Conservation (phyloP, 2,113 vertebrate genomes). For the Alectura lathami region DNA sequence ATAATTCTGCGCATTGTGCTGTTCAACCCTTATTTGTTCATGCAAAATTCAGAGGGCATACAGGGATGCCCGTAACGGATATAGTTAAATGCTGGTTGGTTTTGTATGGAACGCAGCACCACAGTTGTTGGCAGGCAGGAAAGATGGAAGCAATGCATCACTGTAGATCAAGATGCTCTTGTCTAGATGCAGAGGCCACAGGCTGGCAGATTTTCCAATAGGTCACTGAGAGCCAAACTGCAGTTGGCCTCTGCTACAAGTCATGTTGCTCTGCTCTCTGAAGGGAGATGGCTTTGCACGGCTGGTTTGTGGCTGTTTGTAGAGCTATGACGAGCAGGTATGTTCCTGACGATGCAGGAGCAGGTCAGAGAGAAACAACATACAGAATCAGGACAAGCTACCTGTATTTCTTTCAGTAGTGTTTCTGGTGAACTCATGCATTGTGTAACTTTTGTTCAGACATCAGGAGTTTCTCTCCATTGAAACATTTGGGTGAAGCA, state of each 20-base stretch:
- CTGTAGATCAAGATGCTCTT: neutral
- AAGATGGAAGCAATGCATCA: neutral
- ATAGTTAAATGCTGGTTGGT: neutral
- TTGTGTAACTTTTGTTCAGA: neutral
- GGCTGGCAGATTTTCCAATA: neutral
- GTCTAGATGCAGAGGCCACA: neutral
- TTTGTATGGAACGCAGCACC: neutral
- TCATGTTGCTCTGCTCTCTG: accelerated
- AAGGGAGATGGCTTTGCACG: neutral
- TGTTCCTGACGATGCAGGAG: neutral
- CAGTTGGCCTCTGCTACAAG: neutral
- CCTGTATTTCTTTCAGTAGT: neutral
- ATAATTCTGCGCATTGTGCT: neutral
- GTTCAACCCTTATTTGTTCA: neutral
- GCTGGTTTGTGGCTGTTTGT: neutral
- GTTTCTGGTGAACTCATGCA: neutral
- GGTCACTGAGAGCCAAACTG: accelerated
- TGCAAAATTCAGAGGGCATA: neutral
- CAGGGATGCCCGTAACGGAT: neutral
- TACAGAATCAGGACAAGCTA: neutral
- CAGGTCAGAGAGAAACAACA: neutral
- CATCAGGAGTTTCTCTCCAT: neutral
- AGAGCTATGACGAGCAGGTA: neutral
- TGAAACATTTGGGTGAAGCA: neutral
- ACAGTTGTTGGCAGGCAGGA: neutral